Conservation (phyloP, 1,140 invertebrate species). For the Magallana ariakensis region DNA sequence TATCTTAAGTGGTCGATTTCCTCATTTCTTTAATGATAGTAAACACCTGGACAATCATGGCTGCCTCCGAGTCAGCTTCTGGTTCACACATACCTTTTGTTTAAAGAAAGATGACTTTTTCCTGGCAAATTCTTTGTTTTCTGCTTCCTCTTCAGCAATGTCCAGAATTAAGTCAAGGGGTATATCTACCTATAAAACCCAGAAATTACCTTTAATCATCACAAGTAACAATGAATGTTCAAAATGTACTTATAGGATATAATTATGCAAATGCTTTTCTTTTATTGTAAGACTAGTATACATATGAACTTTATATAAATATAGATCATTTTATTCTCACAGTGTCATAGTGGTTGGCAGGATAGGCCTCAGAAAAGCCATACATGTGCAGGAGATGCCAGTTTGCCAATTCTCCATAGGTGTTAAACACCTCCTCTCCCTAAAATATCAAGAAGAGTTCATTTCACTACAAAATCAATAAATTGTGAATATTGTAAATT, state of each 20-base stretch:
- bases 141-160: conserved; percentile 12
- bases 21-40: no score
- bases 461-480: no score
- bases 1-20: no score
- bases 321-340: conserved; percentile 60
- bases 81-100: not conserved
- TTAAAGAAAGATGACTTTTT: conserved; percentile 5
- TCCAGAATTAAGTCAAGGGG: not conserved
- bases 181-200: not conserved
- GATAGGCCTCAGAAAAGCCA: conserved; percentile 78
- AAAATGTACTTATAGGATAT: no score
- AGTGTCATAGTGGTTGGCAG: conserved; percentile 76
- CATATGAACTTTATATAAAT: no score
- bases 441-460: not conserved
- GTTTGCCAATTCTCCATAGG: conserved; percentile 79
- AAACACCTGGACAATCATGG: no score
- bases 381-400: conserved; percentile 79
- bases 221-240: no score
- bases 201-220: not conserved
- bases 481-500: no score
- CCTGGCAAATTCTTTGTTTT: conserved; percentile 4
- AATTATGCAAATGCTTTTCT: no score
- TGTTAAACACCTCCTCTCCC: conserved; percentile 80
- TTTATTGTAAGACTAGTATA: no score
- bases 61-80: no score